Base-by-base conservation (phyloP, 2,797 vertebrate genomes). In the Sebastes jordani region DNA sequence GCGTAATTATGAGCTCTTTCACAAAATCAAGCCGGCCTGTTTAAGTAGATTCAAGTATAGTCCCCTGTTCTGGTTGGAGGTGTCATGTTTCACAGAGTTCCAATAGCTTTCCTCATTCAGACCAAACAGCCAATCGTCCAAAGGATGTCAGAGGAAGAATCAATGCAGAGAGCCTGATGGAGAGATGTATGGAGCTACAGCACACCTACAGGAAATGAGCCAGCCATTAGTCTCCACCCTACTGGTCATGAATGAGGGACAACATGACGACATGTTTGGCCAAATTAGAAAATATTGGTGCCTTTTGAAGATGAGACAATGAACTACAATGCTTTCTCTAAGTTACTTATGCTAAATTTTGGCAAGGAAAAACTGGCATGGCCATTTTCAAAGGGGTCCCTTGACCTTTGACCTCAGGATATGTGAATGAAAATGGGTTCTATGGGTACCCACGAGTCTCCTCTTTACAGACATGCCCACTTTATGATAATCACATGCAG, bases 171-270 rank as follows among this genome's bases (percentile, higher is more conserved):
- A 65, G 10, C 36, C 16, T 38, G 36, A 38, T 6, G 1, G 14
- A 9, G 14, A 42, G n/a, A 81, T 59, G 55, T 49, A 66, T 70
- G 42, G n/a, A 52, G 30, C 13, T 5, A 29, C 32, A 60, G 56
- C 36, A 58, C 23, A 70, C 6, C 56, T n/a, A 34, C 30, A 49
- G 36, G 7, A 46, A 66, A 34, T 34, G 29, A 11, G 27, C 8
- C 49, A 86, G 69, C 79, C 60, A 25, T 16, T 22, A 81, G 83
- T 81, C 86, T 76, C 84, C 91, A 71, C 88, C 92, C 89, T 77
- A 1, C 62, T 76, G 52, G n/a, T 55, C 71, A 58, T 25, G 36
- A 67, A 58, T 36, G 1, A 69, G 34, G 14, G 18, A 1, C 11
- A 73, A 42, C 32, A 58, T 23, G 20, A 4, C 0, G 20, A 49